These are phyloP conservation scores for Flexamia atlantica DNA, from an alignment of 2,888 invertebrate species.

Conservation along the genomic window DNA sequence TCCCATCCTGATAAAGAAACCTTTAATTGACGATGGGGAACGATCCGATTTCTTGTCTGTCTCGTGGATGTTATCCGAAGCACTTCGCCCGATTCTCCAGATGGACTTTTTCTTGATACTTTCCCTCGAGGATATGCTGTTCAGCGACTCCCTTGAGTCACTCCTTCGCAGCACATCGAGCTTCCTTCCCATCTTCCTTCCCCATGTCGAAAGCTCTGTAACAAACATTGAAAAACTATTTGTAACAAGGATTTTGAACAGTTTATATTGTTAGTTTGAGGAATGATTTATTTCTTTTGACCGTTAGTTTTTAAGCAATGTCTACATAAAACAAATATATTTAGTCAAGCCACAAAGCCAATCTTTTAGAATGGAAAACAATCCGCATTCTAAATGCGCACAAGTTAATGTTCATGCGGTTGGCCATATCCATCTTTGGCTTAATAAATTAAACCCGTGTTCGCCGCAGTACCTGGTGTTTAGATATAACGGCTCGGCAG, in stretches of 20 bases:
- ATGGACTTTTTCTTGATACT: slow-evolving; percentile 67
- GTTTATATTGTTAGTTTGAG: too few species aligned
- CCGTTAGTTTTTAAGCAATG: too few species aligned
- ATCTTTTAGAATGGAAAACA: too few species aligned
- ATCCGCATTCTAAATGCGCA: too few species aligned
- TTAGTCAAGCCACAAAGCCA: too few species aligned
- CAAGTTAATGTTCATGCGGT: too few species aligned
- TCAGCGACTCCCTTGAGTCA: slow-evolving; percentile 79
- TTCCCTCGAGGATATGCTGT: slow-evolving; percentile 70
- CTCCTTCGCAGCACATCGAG: slow-evolving; percentile 84
- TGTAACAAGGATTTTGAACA: too few species aligned
- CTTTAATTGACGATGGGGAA: slow-evolving; percentile 79
- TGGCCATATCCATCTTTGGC: too few species aligned
- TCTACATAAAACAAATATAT: too few species aligned
- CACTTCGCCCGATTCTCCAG: slow-evolving; percentile 75
- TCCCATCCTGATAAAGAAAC: slow-evolving; percentile 86
- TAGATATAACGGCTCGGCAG: background rate
- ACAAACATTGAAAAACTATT: too few species aligned
- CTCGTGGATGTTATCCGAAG: slow-evolving; percentile 58
- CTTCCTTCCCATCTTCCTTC: slow-evolving; percentile 87
- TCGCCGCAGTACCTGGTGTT: background rate
- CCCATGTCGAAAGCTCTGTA: slow-evolving; percentile 69
- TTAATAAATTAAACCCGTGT: background rate
- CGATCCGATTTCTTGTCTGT: slow-evolving; percentile 47
- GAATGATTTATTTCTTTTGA: too few species aligned